Base-by-base conservation (phyloP, 2,888 invertebrate genomes). In the Macaria notata region DNA sequence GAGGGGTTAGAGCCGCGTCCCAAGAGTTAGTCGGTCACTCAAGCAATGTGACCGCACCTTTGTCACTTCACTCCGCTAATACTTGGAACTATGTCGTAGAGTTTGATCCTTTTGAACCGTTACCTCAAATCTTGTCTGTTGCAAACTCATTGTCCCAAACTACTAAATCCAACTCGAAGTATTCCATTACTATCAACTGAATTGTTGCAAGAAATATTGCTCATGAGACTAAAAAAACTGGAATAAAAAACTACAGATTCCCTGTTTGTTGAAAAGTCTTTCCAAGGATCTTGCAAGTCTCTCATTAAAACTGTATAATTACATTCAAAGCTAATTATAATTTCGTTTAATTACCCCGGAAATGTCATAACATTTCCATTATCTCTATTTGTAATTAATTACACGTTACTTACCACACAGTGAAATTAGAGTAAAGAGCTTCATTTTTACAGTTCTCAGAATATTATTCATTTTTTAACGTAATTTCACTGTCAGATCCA, bases 341-440 rank as follows among this genome's bases (percentile, higher is more conserved):
- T 19, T 19, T 19, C 19, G 19, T 19, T 19, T 19, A 19, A 19
- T 19, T 19, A 1, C 2, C 19, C 48, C 4, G 9, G 42, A 31
- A 49, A 9, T 9, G 9, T 30, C 0, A 36, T 44, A 3, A 7
- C 9, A 36, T 50, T 30, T 50, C 44, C 44, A 44, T 36, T 38
- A 38, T 8, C 30, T 19, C n/a, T 19, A 4, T 41, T 41, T 43
- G 31, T 9, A n/a, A 6, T 19, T 43, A 49, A 48, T 44, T 38
- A 44, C 8, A 19, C 19, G 19, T 19, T 33, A 87, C 89, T 88
- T 75, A 89, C 90, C 89, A 73, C 85, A 89, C 51, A 89, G 75
- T 51, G 84, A 77, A 69, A 89, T 79, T 45, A 90, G 64, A 56
- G 78, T 73, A 62, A 87, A 75, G 62, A 86, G 69, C 85, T 85